A percentile compares a stretch with the other conserved stretches of the same genome.
These are phyloP conservation scores for Pantherophis guttatus DNA, from an alignment of 2,113 vertebrate species.

Conservation along the genomic window DNA sequence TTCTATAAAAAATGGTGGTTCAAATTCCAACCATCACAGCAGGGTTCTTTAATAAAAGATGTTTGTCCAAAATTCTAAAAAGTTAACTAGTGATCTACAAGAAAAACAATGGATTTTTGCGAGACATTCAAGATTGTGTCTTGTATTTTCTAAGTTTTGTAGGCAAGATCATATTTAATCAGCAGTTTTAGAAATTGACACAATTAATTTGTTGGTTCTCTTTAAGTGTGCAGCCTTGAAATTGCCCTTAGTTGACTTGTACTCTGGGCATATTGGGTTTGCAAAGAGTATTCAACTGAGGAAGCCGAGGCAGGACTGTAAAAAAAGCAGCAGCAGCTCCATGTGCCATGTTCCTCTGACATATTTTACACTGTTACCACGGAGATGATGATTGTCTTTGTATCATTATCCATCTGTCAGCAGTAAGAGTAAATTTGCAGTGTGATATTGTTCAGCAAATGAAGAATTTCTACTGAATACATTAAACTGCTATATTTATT, in stretches of 20 bases:
- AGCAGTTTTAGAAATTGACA: neutral
- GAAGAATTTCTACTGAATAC: slow-evolving; percentile 68
- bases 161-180: neutral
- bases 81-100: neutral
- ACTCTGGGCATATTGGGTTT: slow-evolving; percentile 66
- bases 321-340: slow-evolving; percentile 46
- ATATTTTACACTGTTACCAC: slow-evolving; percentile 71
- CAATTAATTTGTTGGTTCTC: neutral
- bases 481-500: slow-evolving; percentile 70
- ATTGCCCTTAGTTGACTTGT: slow-evolving; percentile 64
- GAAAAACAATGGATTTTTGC: neutral
- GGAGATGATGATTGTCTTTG: slow-evolving; percentile 65
- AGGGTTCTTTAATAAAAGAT: neutral
- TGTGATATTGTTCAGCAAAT: slow-evolving; percentile 72
- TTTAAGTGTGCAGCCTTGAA: slow-evolving; percentile 63
- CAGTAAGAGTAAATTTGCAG: slow-evolving; percentile 73
- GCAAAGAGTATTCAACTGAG: slow-evolving; percentile 69
- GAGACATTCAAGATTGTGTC: neutral
- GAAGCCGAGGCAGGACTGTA: slow-evolving; percentile 75
- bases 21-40: neutral
- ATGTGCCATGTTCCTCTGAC: slow-evolving; percentile 76
- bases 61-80: neutral
- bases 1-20: neutral
- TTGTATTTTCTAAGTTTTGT: neutral
- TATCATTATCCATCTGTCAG: slow-evolving; percentile 75